A percentile compares a stretch with the other conserved stretches of the same genome.
Evolutionary conservation across 2,113 vertebrate species (phyloP).

Genomic region (Phasianus colchicus): DNA sequence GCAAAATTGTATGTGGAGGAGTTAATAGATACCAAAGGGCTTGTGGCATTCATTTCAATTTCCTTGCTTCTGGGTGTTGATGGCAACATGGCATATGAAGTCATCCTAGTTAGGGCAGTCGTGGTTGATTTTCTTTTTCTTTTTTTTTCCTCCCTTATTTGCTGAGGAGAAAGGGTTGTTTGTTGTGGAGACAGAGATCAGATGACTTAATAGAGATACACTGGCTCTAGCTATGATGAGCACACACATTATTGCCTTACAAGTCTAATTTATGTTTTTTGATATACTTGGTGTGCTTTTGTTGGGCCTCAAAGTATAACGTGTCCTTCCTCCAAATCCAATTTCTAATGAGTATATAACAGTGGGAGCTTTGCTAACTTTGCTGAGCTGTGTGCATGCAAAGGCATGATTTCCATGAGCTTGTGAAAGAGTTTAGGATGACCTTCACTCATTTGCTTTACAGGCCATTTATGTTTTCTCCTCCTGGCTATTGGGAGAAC

Average conservation of each 20-base stretch:
- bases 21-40: not conserved
- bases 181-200: not conserved
- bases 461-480: not conserved
- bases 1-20: not conserved
- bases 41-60: not conserved
- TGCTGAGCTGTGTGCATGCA: not conserved
- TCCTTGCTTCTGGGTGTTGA: not conserved
- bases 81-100: not conserved
- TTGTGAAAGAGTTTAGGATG: not conserved
- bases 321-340: not conserved
- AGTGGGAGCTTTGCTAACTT: not conserved
- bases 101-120: not conserved
- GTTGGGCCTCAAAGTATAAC: not conserved
- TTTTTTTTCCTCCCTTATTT: not conserved
- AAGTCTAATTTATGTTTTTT: constrained; percentile 9
- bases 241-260: not conserved
- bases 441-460: not conserved
- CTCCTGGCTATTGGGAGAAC: not conserved
- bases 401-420: not conserved
- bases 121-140: not conserved
- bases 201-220: not conserved
- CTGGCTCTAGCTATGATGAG: not conserved
- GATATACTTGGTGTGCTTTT: not conserved
- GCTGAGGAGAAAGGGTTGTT: not conserved
- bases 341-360: not conserved